A percentile compares a stretch with the other conserved stretches of the same genome.
phyloP scores from a whole-genome alignment of 2,888 invertebrate genomes.

The Polydrusus cervinus region DNA sequence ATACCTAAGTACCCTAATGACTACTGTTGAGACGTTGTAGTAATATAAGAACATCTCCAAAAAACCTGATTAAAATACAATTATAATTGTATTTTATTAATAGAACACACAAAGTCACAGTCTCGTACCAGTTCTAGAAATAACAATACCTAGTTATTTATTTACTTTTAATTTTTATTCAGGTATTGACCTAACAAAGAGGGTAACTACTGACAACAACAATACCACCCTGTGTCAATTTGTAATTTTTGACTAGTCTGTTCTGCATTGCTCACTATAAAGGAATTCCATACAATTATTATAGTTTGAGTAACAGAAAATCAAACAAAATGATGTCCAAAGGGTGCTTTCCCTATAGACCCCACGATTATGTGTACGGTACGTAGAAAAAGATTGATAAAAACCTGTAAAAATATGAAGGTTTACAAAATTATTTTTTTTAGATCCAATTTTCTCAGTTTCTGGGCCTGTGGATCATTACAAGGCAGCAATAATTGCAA shows the following conservation, averaged over 20 bases:
- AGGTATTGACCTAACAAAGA: conserved; percentile 13
- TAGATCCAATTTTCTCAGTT: conserved; percentile 76
- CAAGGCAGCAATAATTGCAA: conserved; percentile 73
- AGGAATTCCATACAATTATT: background rate
- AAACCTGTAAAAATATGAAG: conserved; percentile 25
- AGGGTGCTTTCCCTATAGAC: conserved; percentile 59
- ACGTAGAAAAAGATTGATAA: no score
- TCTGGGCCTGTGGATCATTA: conserved; percentile 76
- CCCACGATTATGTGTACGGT: conserved; percentile 63
- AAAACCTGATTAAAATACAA: no score
- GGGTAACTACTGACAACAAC: conserved; percentile 9
- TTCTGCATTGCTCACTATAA: background rate
- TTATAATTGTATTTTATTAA: no score
- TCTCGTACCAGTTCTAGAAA: no score
- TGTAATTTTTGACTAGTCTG: conserved; percentile 6
- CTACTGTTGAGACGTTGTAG: no score
- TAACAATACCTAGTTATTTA: no score
- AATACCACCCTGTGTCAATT: background rate
- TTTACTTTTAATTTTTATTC: background rate
- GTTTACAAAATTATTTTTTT: conserved; percentile 30
- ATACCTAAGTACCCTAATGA: no score
- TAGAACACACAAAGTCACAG: no score
- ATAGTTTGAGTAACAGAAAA: background rate
- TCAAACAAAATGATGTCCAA: conserved; percentile 40
- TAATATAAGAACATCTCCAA: no score